Conservation (phyloP, 2,797 vertebrate species). For the Pteropus rufus region DNA sequence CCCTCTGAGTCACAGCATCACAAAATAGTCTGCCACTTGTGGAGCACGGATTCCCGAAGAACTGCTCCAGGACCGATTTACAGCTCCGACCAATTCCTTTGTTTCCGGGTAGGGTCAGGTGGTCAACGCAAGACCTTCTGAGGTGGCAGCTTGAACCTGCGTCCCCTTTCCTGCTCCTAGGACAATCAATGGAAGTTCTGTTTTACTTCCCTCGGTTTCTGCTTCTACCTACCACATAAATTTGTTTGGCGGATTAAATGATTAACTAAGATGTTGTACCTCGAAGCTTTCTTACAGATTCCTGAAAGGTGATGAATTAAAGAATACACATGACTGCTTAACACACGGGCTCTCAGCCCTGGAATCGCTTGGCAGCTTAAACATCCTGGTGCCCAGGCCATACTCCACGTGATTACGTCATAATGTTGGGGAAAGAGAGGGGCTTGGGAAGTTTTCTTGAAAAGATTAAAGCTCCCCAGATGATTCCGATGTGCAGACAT, state of each 20-base stretch:
- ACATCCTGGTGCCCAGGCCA: not conserved
- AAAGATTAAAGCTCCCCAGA: not conserved
- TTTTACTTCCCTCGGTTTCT: not conserved
- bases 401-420: not conserved
- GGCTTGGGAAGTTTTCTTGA: not conserved
- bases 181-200: not conserved
- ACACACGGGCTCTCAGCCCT: not conserved
- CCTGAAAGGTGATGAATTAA: not conserved
- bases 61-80: not conserved
- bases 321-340: not conserved
- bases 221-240: not conserved
- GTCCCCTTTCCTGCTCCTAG: not conserved
- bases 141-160: not conserved
- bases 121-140: not conserved
- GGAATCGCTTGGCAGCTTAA: not conserved
- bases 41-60: not conserved
- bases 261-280: not conserved
- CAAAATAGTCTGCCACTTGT: not conserved
- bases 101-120: not conserved
- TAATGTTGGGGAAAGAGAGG: not conserved
- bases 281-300: not conserved
- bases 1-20: not conserved
- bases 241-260: not conserved
- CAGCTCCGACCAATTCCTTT: not conserved
- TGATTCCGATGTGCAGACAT: not conserved